A percentile compares a stretch with the other conserved stretches of the same genome.
Conservation (phyloP, 2,113 vertebrate genomes). For the Heliornis fulica region DNA sequence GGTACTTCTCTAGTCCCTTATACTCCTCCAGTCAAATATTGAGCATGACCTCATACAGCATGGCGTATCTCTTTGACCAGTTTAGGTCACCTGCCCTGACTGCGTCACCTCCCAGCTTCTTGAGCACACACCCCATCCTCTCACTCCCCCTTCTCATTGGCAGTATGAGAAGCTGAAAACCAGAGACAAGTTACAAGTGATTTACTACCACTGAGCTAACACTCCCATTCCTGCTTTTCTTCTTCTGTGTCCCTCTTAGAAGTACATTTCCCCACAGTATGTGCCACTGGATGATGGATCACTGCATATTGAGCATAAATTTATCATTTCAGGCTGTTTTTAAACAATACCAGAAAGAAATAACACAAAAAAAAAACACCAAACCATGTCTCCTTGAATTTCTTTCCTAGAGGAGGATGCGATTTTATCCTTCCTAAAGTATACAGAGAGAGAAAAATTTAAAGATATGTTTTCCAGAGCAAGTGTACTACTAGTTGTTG, state of each 20-base stretch:
- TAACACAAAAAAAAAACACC: background rate
- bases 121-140: too few species aligned
- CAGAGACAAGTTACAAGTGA: background rate
- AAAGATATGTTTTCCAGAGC: background rate
- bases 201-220: slow-evolving; percentile 9
- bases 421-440: background rate
- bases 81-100: too few species aligned
- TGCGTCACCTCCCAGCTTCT: too few species aligned
- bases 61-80: too few species aligned
- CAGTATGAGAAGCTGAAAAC: too few species aligned
- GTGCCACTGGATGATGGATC: background rate
- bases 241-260: background rate
- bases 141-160: too few species aligned
- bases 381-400: background rate
- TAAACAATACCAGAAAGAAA: slow-evolving; percentile 3
- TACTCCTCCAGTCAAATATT: too few species aligned
- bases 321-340: slow-evolving; percentile 31
- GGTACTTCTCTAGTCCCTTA: too few species aligned
- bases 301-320: background rate
- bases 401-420: background rate
- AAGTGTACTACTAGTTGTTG: background rate
- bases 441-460: background rate
- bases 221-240: background rate
- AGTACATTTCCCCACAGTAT: background rate
- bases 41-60: too few species aligned